A percentile compares a stretch with the other conserved stretches of the same genome.
These are phyloP conservation scores for Bombus fervidus DNA, from an alignment of 1,140 invertebrate genomes.

Conservation along the genomic window DNA sequence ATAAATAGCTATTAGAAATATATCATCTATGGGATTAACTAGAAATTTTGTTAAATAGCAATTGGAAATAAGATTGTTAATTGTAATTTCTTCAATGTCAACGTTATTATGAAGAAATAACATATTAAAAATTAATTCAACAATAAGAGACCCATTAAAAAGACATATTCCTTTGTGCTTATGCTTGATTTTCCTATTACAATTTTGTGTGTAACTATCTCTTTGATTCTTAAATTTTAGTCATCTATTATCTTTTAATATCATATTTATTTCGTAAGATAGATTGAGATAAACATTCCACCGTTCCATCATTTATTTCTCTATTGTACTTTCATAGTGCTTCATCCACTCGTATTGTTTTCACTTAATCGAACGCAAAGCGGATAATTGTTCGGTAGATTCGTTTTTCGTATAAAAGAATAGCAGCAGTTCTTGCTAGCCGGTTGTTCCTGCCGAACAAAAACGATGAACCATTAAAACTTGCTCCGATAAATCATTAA, in stretches of 20 bases:
- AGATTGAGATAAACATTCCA: background rate
- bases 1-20: no score
- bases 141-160: no score
- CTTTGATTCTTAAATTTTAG: background rate
- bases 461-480: background rate
- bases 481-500: background rate
- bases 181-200: no score
- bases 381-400: constrained; percentile 9
- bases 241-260: background rate
- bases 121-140: no score
- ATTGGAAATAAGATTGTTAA: no score
- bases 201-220: no score
- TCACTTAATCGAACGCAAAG: background rate
- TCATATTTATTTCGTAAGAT: background rate
- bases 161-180: no score
- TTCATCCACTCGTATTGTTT: background rate
- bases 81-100: no score
- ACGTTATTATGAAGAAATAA: no score
- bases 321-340: background rate
- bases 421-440: background rate
- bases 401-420: constrained; percentile 5
- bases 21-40: no score
- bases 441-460: background rate
- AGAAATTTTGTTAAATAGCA: no score
- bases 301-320: background rate